Evolutionary conservation across 2,888 invertebrate species (phyloP), one percentile per base, ranked within the genome.

Genomic region (Pristionchus fissidentatus): DNA sequence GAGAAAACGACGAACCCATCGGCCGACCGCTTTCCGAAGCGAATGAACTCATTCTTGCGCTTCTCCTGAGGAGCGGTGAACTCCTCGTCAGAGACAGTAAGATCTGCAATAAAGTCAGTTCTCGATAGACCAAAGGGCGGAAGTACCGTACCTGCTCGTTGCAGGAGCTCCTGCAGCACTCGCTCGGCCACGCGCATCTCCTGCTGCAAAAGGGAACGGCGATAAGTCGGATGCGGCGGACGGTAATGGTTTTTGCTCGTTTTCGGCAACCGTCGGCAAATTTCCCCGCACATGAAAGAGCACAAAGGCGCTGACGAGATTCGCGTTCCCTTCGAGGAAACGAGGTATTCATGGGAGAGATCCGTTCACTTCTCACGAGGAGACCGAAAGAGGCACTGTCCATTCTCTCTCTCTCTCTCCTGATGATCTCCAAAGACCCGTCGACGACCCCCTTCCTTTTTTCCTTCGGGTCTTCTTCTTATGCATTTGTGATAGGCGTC

Each of bases 161-260:
- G 87, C 49, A 89, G 85, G 29, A 89, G 84, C 83, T 89, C 89
- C 84, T 89, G 89, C 77, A 89, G 57, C 35, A 88, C 87, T 57
- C 85, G 84, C 80, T 88, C 85, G 49, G 88, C 83, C n/a, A 87
- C 88, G 22, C 82, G 73, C 83, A 88, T 81, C 80, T 86, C 85
- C 26, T 84, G 80, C 89, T 89, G 81, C 62, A 87, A 79, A 29
- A n/a, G 22, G n/a, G 70, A 41, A n/a, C n/a, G n/a, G n/a, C n/a
- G n/a, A n/a, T n/a, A n/a, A n/a, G n/a, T n/a, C n/a, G n/a, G n/a
- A n/a, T n/a, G n/a, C n/a, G n/a, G n/a, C n/a, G n/a, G n/a, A n/a
- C n/a, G n/a, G n/a, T n/a, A n/a, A n/a, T n/a, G n/a, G n/a, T n/a
- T 77, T n/a, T 52, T 52, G 8, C 8, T 13, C 43, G 22, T 75